Base-by-base conservation (phyloP, 2,888 invertebrate genomes). In the Spatulosminthurus flaviceps region DNA sequence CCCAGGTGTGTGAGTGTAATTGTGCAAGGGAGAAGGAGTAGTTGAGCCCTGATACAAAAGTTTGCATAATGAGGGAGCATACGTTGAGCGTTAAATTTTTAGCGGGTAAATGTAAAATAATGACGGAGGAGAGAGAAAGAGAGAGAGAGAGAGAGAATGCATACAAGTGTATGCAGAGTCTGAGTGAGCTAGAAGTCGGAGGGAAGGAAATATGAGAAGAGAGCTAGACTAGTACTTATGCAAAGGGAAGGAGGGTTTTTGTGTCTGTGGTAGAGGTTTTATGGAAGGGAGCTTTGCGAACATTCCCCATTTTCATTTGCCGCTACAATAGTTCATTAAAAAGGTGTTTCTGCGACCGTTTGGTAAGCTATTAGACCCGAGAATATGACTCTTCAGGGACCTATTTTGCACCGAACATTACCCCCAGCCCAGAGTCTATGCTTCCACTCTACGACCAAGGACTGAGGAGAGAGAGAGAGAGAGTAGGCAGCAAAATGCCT, bases 301-400 rank as follows among this genome's bases (percentile, higher is more conserved):
- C 81, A 82, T 82, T 82, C 80, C 87, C 87, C 87, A 87, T 89
- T 88, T 89, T 87, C 87, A 87, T 89, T 88, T 89, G 88, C 88
- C 87, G 87, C 87, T 87, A 88, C 89, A 88, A 89, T 89, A 91
- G 92, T 91, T 91, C 92, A 92, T 92, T 91, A 91, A 91, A 91
- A 91, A 91, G 91, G 91, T 91, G 91, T 92, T 91, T 91, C 90
- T 89, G 89, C 90, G 90, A 91, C 91, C 90, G 91, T 91, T 91
- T 90, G 90, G 90, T 89, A 89, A 90, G 91, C 91, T 90, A 91
- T 91, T 91, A 91, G 91, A 90, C 89, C 90, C 89, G 87, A 87
- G 88, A 82, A 88, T 89, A 89, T 89, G 88, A 88, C 89, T 88
- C 89, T 89, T 87, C 86, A 86, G 89, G 89, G 89, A 87, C 88